Percentiles rank a stretch among this genome's conserved stretches.
These are phyloP conservation scores for Melipona quadrifasciata DNA, from an alignment of 1,140 invertebrate species.

Conservation along the genomic window DNA sequence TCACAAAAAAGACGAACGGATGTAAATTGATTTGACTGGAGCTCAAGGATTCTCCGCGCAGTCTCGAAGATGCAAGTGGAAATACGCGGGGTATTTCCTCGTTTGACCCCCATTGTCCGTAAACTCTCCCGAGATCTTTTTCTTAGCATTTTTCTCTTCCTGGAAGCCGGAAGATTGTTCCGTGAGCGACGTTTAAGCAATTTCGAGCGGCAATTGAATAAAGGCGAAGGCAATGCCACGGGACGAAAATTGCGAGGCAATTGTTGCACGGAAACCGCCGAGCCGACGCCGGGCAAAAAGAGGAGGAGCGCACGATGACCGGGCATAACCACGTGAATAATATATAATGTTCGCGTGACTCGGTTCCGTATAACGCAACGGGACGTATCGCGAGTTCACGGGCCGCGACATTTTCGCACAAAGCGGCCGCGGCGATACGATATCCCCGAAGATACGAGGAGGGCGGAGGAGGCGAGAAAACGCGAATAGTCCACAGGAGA, in stretches of 20 bases:
- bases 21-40: not conserved
- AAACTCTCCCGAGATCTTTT: not conserved
- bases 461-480: not conserved
- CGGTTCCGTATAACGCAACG: not conserved
- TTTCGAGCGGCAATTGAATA: slow-evolving; percentile 15
- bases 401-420: not conserved
- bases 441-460: not conserved
- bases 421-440: not conserved
- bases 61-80: not conserved
- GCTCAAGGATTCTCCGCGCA: not conserved
- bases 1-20: too few species aligned
- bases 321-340: slow-evolving; percentile 7
- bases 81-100: not conserved
- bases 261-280: not conserved
- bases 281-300: not conserved
- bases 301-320: slow-evolving; percentile 6
- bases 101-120: not conserved
- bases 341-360: slow-evolving; percentile 18
- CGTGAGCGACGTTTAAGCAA: slow-evolving; percentile 4
- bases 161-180: not conserved
- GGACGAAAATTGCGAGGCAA: slow-evolving; percentile 11
- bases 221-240: not conserved
- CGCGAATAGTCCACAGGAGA: not conserved
- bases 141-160: not conserved
- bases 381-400: not conserved